Base-by-base conservation (phyloP, 2,113 vertebrate genomes). In the Orcinus orca region DNA sequence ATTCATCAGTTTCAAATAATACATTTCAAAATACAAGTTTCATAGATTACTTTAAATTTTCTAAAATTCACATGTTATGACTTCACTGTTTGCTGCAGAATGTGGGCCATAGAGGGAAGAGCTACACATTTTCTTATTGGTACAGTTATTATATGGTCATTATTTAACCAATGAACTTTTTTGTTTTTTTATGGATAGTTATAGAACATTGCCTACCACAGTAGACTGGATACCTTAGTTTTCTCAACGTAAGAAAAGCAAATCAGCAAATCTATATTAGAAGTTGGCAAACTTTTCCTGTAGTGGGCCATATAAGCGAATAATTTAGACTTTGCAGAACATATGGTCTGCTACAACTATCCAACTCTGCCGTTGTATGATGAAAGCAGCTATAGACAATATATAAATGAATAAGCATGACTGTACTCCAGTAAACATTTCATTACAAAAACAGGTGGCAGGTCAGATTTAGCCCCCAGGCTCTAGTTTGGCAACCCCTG, bases 41-140 rank as follows among this genome's bases (percentile, higher is more conserved):
- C 25, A 62, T 70, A 71, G 14, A 73, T 96, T 76, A 87, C 14
- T 60, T 87, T 53, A 96, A 79, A 65, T 11, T 95, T 93, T 89
- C 53, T 58, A 71, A 77, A 88, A 85, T 79, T 41, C 71, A 55
- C 6, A 21, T 47, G 50, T 79, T 77, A 26, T 55, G 47, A 68
- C 38, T 74, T 74, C 38, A 41, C 7, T 76, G 4, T 88, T 84
- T 67, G 44, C 47, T 62, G 17, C 6, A 74, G 55, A 14, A 74
- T 90, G 6, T 63, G 21, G 25, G 20, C 29, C 63, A 55, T 53
- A 87, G 90, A 65, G 53, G 33, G 47, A 47, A 79, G 20, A 26
- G 13, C 9, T 85, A 50, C 3, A 11, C 4, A 58, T 71, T 41
- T 71, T 79, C 15, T 67, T 10, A 41, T 17, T 67, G 7, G 41